These are phyloP conservation scores for Chrysemys picta DNA, from an alignment of 2,113 vertebrate genomes.

Conservation along the genomic window DNA sequence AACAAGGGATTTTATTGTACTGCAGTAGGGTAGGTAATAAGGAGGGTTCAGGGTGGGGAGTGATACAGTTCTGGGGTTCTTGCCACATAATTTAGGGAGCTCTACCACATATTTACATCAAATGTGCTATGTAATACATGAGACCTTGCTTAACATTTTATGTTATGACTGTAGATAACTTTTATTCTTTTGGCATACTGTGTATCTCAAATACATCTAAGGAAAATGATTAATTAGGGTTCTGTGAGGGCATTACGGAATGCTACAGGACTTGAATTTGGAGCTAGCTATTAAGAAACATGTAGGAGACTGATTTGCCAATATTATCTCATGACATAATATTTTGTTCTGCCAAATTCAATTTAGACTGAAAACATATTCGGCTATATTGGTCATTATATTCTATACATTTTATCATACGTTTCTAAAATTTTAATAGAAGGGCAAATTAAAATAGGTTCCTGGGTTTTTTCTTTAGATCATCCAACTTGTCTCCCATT, in stretches of 20 bases:
- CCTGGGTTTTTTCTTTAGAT: background rate
- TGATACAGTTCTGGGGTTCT: background rate
- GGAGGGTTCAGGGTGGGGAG: background rate
- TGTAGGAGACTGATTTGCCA: background rate
- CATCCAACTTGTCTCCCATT: background rate
- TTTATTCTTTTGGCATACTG: background rate
- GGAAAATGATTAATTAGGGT: background rate
- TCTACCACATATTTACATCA: background rate
- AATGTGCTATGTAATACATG: background rate
- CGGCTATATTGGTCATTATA: background rate
- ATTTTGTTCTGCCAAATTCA: background rate
- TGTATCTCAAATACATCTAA: background rate
- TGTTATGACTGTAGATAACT: background rate
- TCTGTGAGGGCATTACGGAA: background rate
- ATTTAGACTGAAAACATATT: background rate
- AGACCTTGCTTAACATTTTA: background rate
- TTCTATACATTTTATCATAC: background rate
- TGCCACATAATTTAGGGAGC: background rate
- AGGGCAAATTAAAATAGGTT: background rate
- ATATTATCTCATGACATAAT: background rate
- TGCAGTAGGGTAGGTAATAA: background rate
- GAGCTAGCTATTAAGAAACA: background rate
- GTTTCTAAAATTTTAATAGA: background rate
- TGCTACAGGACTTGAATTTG: background rate
- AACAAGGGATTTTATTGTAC: background rate